Evolutionary conservation across 2,797 vertebrate genomes (phyloP), one percentile per base, ranked within the genome.

Genomic region (Neosilurus mollespiculum): DNA sequence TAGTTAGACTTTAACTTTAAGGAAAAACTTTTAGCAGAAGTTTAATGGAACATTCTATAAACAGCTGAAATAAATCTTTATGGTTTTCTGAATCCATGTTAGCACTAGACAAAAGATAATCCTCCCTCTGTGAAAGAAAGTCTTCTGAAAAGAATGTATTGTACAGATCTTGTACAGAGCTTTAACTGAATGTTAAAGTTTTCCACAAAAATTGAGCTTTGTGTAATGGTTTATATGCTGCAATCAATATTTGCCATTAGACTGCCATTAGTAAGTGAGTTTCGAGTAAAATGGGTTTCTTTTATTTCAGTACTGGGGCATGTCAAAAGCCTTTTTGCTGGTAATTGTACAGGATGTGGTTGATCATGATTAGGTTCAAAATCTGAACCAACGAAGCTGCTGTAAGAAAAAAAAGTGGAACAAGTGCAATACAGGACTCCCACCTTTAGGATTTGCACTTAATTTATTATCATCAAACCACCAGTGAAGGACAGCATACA

Each of bases 401-500:
- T 84, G 61, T 80, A 77, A 84, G 72, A 69, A 64, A 80, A 72
- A 54, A 53, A 18, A 56, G 59, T 51, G 51, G 67, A 73, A 59
- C 2, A 20, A 61, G 53, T 79, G 24, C 54, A 72, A 83, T 71
- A 66, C 64, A 83, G 54, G 18, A 69, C 80, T 80, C 64, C 76
- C 67, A 75, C 72, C n/a, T 77, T 62, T 26, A 37, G 62, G 80
- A 81, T 83, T 70, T 88, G 89, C 89, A 91, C 89, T 90, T 92
- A 88, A 87, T 87, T 90, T 86, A 82, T 83, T 84, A 64, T 61
- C 67, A 58, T 90, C 83, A 85, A 88, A 73, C 81, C 76, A 86
- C 51, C 87, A 90, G 90, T 92, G 90, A 92, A 91, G 85, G 82
- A 82, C 59, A 66, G 24, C 88, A 70, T 72, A 62, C 89, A 83